Percentiles rank a stretch among this genome's conserved stretches.
These are phyloP conservation scores for Oncopeltus fasciatus DNA, from an alignment of 1,140 invertebrate genomes.

Conservation along the genomic window DNA sequence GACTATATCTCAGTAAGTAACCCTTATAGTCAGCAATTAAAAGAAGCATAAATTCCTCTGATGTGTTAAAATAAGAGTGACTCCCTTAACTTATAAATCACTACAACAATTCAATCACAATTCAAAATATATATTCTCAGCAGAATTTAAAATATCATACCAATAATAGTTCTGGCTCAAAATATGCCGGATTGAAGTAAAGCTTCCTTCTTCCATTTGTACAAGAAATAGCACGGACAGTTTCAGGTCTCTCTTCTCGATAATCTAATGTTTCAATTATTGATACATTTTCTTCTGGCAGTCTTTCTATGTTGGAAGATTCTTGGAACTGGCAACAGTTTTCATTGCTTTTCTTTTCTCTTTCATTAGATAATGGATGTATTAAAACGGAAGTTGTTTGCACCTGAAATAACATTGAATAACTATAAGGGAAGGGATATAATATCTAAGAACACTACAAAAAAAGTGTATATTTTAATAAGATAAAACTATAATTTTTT, in stretches of 20 bases:
- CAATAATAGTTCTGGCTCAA: slow-evolving; percentile 65
- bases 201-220: slow-evolving; percentile 55
- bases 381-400: slow-evolving; percentile 52
- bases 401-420: slow-evolving; percentile 30
- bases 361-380: slow-evolving; percentile 37
- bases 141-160: too few species aligned
- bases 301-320: slow-evolving; percentile 44
- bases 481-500: too few species aligned
- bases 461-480: too few species aligned
- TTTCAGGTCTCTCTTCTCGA: slow-evolving; percentile 42
- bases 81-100: too few species aligned
- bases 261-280: slow-evolving; percentile 63
- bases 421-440: too few species aligned
- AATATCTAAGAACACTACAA: too few species aligned
- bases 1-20: too few species aligned
- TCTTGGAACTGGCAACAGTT: slow-evolving; percentile 20
- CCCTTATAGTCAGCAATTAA: too few species aligned
- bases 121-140: too few species aligned
- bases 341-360: slow-evolving; percentile 1
- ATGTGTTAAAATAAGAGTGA: too few species aligned
- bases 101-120: too few species aligned
- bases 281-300: slow-evolving; percentile 67
- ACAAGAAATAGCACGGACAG: slow-evolving; percentile 42
- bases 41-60: too few species aligned
- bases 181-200: slow-evolving; percentile 77